These are phyloP conservation scores for Hoplodrina blanda DNA, from an alignment of 2,888 invertebrate genomes.

Conservation along the genomic window DNA sequence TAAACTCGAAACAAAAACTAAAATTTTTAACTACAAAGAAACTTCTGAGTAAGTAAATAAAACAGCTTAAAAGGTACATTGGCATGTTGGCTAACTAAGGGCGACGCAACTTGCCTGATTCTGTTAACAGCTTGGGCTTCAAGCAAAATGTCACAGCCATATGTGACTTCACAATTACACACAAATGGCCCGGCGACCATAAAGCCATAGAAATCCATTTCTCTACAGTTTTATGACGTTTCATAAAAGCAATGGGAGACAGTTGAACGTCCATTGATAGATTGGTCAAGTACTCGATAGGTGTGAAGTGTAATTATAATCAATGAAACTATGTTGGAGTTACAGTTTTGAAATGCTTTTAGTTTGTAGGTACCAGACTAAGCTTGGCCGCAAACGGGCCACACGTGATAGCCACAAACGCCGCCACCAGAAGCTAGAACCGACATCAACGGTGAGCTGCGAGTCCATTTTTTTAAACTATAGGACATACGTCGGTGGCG, in stretches of 20 bases:
- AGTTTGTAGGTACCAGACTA: background rate
- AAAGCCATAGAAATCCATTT: constrained; percentile 47
- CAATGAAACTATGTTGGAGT: constrained; percentile 10
- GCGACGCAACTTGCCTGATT: background rate
- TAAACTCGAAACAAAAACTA: background rate
- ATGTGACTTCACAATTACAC: constrained; percentile 54
- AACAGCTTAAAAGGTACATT: background rate
- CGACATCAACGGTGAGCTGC: too few relatives aligned
- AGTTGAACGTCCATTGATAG: constrained; percentile 17
- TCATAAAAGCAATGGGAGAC: constrained; percentile 36
- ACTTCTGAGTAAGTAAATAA: background rate
- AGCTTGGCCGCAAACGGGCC: too few relatives aligned
- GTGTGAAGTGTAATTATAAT: background rate
- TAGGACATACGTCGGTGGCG: too few relatives aligned
- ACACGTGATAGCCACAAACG: too few relatives aligned
- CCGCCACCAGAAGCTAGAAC: too few relatives aligned
- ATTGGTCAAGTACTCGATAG: constrained; percentile 13
- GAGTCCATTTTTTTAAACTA: too few relatives aligned
- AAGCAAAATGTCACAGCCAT: constrained; percentile 39
- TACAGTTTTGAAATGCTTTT: background rate
- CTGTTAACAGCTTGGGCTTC: constrained; percentile 6
- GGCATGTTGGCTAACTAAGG: background rate
- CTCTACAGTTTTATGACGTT: constrained; percentile 43
- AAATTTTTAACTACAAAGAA: background rate
- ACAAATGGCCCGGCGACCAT: constrained; percentile 42